Percentiles rank a stretch among this genome's conserved stretches.
Evolutionary conservation across 2,888 invertebrate genomes (phyloP).

Genomic region (Lycaena phlaeas): DNA sequence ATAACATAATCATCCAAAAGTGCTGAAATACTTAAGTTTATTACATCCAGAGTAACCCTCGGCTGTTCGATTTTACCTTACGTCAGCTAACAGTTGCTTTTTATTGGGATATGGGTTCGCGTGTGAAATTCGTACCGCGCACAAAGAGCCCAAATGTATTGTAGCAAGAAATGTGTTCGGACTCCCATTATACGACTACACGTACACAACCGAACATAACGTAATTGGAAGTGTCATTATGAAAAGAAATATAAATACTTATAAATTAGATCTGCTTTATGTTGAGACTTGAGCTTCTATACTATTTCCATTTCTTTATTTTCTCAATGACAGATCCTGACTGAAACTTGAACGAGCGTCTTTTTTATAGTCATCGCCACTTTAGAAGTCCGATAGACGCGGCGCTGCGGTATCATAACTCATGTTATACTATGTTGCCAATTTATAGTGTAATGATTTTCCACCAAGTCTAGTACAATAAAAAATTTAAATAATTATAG

Average conservation of each 20-base stretch:
- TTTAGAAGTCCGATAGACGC: too few species aligned
- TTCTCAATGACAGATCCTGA: too few species aligned
- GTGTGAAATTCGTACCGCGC: neutral
- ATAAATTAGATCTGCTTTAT: too few species aligned
- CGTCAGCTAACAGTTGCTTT: constrained; percentile 32
- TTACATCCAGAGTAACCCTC: constrained; percentile 33
- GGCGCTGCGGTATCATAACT: too few species aligned
- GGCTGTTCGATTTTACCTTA: constrained; percentile 47
- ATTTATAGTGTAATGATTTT: too few species aligned
- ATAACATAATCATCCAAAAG: constrained; percentile 2
- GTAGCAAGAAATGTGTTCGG: constrained; percentile 1
- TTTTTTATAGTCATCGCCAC: too few species aligned
- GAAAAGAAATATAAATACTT: neutral
- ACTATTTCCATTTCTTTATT: too few species aligned
- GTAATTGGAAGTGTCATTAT: neutral
- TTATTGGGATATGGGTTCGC: constrained; percentile 8
- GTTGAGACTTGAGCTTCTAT: too few species aligned
- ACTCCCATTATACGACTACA: neutral
- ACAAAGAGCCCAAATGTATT: neutral
- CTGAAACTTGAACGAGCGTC: too few species aligned
- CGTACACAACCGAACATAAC: neutral
- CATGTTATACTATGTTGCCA: too few species aligned
- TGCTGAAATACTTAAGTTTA: constrained; percentile 9
- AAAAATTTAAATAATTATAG: too few species aligned
- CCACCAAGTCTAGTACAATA: too few species aligned